Base-by-base conservation (phyloP, 2,113 vertebrate species). In the Papio anubis region DNA sequence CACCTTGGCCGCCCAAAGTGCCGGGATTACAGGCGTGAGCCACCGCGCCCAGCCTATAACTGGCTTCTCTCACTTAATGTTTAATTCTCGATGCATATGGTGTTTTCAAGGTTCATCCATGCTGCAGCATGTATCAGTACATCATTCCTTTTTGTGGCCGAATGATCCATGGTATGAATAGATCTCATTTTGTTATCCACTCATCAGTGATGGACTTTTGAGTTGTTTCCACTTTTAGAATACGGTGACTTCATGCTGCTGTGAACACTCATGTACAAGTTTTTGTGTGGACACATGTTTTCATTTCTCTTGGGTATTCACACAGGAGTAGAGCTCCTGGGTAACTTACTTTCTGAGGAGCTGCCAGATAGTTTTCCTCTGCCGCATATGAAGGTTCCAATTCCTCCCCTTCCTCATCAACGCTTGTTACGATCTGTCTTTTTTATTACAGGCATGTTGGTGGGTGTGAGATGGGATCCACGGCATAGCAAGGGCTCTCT, bases 331-430 rank as follows among this genome's bases (percentile, higher is more conserved):
- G 50, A 90, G 83, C 32, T 35, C 17, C 55, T 73, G 72, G 76
- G 45, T 79, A 66, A n/a, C 12, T 80, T 38, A 45, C 27, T 90
- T 66, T 73, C 12, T 32, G 43, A 61, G 45, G 80, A n/a, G 5
- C 18, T 91, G 27, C 66, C 43, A 55, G 87, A 45, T 38, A 40
- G 5, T 61, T 83, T 72, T 70, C 35, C 59, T 17, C 66, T 16
- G 23, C 23, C 8, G 17, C 0, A 0, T 16, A 13, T 6, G 50
- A 30, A 8, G 40, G 30, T 32, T 80, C 40, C 45, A 17, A 0
- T 52, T 70, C 21, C 38, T 73, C 68, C 38, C 38, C 32, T 12
- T 25, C 64, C 32, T 50, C 27, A 18, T 50, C 38, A 73, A 40
- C 7, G 6, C n/a, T 48, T 57, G 25, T n/a, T 61, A 25, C 1